These are phyloP conservation scores for Ceriagrion tenellum DNA, from an alignment of 2,888 invertebrate genomes.

Conservation along the genomic window DNA sequence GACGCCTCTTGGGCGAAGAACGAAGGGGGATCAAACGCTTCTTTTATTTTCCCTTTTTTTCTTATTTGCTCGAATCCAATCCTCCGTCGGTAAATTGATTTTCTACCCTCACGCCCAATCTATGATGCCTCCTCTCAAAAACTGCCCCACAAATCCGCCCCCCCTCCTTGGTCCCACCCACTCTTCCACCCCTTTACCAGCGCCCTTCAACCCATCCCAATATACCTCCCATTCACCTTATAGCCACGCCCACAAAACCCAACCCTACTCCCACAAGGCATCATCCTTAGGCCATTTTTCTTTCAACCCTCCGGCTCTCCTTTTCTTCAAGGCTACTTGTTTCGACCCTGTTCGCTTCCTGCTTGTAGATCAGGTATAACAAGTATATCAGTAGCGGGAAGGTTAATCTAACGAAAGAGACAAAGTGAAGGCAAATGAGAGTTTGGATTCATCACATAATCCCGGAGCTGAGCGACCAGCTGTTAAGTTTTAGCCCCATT, in stretches of 20 bases:
- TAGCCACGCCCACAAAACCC: background rate
- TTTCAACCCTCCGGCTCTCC: no score
- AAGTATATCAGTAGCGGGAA: no score
- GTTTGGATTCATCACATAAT: no score
- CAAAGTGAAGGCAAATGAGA: no score
- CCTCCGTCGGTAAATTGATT: constrained; percentile 28
- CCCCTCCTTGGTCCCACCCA: background rate
- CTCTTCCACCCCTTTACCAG: background rate
- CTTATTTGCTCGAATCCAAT: constrained; percentile 26
- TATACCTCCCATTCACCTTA: background rate
- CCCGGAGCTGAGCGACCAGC: no score
- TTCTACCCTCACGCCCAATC: constrained; percentile 22
- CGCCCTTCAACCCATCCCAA: background rate
- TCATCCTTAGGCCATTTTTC: no score
- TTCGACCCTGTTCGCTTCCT: background rate
- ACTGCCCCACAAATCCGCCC: background rate
- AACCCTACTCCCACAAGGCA: background rate
- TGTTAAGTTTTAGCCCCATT: no score
- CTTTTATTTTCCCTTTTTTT: background rate
- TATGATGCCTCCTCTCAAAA: constrained; percentile 17
- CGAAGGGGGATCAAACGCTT: background rate
- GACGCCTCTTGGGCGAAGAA: background rate
- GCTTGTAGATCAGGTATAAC: no score
- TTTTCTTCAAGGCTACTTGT: background rate
- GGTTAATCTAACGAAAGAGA: no score